phyloP scores from a whole-genome alignment of 2,113 vertebrate genomes.

The Cichladusa arquata region DNA sequence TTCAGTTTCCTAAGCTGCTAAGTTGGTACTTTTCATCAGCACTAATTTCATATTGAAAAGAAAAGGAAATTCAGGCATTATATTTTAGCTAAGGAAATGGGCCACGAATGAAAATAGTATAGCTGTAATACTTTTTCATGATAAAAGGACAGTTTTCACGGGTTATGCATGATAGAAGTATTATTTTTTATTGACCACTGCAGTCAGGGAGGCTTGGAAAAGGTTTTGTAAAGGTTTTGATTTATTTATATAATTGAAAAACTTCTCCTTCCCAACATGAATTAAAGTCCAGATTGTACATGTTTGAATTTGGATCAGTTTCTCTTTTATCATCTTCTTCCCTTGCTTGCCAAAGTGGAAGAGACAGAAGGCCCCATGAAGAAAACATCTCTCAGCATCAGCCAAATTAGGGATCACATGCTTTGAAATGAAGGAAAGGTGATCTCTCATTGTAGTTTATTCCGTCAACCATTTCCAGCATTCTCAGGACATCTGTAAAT shows the following conservation, averaged over 20 bases:
- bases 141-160: neutral
- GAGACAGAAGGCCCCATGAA: slow-evolving; percentile 7
- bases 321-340: slow-evolving; percentile 13
- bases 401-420: slow-evolving; percentile 31
- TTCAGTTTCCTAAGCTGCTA: neutral
- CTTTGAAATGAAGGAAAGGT: slow-evolving; percentile 60
- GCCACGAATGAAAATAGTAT: neutral
- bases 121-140: neutral
- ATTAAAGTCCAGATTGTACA: neutral
- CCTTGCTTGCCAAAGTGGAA: slow-evolving; percentile 20
- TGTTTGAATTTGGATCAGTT: slow-evolving; percentile 10
- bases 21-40: neutral
- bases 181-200: neutral
- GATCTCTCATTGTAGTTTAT: slow-evolving; percentile 31
- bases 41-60: neutral
- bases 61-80: neutral
- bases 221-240: neutral
- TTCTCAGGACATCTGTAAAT: slow-evolving; percentile 45
- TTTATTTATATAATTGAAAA: slow-evolving; percentile 25
- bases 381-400: slow-evolving; percentile 51
- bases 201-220: neutral
- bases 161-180: neutral
- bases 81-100: neutral
- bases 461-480: slow-evolving; percentile 46
- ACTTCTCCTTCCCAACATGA: neutral